Conservation (phyloP, 2,888 invertebrate genomes). For the Ephialtes manifestator region DNA sequence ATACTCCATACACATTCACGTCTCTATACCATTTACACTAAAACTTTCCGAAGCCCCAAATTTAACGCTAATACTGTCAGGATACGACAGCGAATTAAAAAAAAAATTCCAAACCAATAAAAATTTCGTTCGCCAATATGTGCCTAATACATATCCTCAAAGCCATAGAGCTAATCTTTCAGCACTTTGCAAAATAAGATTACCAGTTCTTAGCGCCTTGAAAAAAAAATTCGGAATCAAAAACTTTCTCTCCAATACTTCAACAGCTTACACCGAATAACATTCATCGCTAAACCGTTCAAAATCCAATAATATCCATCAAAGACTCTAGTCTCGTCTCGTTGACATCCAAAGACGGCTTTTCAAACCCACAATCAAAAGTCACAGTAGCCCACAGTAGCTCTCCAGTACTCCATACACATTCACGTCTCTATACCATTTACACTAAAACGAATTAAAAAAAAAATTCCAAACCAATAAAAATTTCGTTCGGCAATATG, state of each 20-base stretch:
- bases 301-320: neutral
- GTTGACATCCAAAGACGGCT: conserved; percentile 29
- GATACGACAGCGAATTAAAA: conserved; percentile 82
- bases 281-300: neutral
- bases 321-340: conserved; percentile 5
- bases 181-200: neutral
- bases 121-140: no score
- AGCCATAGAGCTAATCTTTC: neutral
- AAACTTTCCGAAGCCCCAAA: conserved; percentile 75
- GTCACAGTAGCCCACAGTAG: conserved; percentile 53
- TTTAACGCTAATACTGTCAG: conserved; percentile 85
- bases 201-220: neutral
- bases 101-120: no score
- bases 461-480: no score
- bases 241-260: neutral
- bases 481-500: neutral
- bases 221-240: neutral
- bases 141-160: neutral
- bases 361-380: conserved; percentile 9
- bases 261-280: conserved; percentile 9
- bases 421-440: conserved; percentile 57
- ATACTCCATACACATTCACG: conserved; percentile 44
- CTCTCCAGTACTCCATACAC: conserved; percentile 35
- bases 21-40: conserved; percentile 63
- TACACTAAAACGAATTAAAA: conserved; percentile 67